phyloP scores from a whole-genome alignment of 2,888 invertebrate genomes.

The Lampropteryx suffumata region DNA sequence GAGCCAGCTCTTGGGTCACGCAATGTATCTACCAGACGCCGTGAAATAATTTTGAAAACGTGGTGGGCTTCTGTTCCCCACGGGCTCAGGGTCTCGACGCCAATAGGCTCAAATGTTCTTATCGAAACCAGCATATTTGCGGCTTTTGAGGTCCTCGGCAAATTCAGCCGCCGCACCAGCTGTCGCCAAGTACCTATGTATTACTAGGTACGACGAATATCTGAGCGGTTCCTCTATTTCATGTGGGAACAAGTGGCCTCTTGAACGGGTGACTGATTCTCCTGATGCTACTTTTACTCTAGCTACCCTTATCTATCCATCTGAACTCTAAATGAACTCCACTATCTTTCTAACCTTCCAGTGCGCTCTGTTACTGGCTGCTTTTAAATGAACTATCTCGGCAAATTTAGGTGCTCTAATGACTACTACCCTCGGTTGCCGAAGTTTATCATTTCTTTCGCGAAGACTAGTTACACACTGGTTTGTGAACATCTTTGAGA shows the following conservation, averaged over 20 bases:
- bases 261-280: neutral
- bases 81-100: too few relatives aligned
- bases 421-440: neutral
- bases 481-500: neutral
- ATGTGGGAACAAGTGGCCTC: neutral
- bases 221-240: too few relatives aligned
- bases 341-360: neutral
- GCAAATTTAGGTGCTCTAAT: neutral
- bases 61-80: too few relatives aligned
- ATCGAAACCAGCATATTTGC: too few relatives aligned
- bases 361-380: neutral
- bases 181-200: too few relatives aligned
- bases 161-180: too few relatives aligned
- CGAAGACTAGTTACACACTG: neutral
- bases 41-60: too few relatives aligned
- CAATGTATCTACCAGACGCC: too few relatives aligned
- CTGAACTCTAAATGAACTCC: neutral
- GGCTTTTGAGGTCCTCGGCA: too few relatives aligned
- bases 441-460: neutral
- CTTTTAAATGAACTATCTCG: neutral
- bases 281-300: neutral
- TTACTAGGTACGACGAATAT: too few relatives aligned
- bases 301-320: neutral
- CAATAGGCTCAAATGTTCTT: too few relatives aligned
- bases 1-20: too few relatives aligned